Percentiles rank a stretch among this genome's conserved stretches.
Evolutionary conservation across 2,797 vertebrate genomes (phyloP).

Genomic region (Manis crassicaudata): DNA sequence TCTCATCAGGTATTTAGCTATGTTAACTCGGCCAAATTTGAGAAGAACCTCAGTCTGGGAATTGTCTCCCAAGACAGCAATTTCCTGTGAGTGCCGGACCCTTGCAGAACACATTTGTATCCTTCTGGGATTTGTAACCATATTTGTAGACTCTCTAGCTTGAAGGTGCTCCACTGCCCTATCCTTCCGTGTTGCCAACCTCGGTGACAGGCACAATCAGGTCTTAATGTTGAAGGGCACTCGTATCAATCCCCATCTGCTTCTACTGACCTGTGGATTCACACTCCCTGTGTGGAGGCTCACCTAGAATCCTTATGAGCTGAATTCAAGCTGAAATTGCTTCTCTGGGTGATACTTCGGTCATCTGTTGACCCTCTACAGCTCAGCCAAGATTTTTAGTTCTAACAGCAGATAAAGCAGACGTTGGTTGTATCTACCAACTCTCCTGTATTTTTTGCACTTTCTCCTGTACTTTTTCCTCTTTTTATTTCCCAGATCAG

Average conservation of each 20-base stretch:
- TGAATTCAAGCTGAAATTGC: slow-evolving; percentile 21
- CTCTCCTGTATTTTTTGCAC: neutral
- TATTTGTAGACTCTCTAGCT: neutral
- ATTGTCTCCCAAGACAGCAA: neutral
- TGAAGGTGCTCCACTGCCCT: neutral
- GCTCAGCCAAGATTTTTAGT: neutral
- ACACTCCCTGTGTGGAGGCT: neutral
- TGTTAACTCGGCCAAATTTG: neutral
- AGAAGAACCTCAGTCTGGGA: neutral
- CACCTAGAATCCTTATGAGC: slow-evolving; percentile 52
- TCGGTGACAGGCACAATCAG: neutral
- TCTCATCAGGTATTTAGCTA: neutral
- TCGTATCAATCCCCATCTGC: neutral
- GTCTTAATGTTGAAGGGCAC: slow-evolving; percentile 24
- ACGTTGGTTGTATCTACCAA: neutral
- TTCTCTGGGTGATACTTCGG: neutral
- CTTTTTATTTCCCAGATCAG: neutral
- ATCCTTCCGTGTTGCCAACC: neutral
- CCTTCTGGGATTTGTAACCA: neutral
- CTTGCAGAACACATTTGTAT: neutral
- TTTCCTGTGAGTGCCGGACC: neutral
- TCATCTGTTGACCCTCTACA: slow-evolving; percentile 11
- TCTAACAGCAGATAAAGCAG: neutral
- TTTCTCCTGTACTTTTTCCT: neutral
- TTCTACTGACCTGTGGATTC: slow-evolving; percentile 16